Conservation (phyloP, 1,140 invertebrate species). For the Tetramorium alpestre region DNA sequence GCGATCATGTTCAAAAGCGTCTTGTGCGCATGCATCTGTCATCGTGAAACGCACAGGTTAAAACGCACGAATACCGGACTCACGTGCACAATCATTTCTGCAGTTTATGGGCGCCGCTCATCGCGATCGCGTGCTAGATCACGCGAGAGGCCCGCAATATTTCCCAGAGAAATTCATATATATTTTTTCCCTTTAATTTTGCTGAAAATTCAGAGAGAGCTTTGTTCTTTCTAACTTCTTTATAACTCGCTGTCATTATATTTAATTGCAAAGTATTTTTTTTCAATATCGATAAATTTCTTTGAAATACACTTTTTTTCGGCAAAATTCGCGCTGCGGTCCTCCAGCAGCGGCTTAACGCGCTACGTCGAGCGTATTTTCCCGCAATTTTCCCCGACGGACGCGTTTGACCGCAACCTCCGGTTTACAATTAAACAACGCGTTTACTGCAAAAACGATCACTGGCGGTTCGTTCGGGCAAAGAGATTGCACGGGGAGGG, state of each 20-base stretch:
- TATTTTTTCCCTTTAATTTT: background rate
- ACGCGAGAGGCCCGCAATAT: background rate
- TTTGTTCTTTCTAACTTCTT: background rate
- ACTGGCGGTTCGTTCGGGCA: background rate
- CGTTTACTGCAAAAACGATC: constrained; percentile 27
- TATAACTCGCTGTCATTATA: background rate
- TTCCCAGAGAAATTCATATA: background rate
- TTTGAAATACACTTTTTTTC: background rate
- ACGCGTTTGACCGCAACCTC: constrained; percentile 19
- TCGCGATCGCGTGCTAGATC: background rate
- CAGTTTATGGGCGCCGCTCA: background rate
- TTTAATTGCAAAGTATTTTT: constrained; percentile 3
- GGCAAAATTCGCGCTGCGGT: background rate
- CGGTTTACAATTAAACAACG: constrained; percentile 47
- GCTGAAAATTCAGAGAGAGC: background rate
- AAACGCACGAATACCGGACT: constrained; percentile 37
- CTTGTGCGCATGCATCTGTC: constrained; percentile 28
- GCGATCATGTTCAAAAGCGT: constrained; percentile 44
- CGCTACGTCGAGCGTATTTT: background rate
- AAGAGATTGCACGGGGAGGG: constrained; percentile 9
- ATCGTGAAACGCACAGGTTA: constrained; percentile 9
- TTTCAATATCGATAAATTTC: background rate
- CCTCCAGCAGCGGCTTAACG: background rate
- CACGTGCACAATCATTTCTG: background rate
- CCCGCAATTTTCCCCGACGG: constrained; percentile 30